Base-by-base conservation (phyloP, 2,113 vertebrate genomes). In the Caranx melampygus region DNA sequence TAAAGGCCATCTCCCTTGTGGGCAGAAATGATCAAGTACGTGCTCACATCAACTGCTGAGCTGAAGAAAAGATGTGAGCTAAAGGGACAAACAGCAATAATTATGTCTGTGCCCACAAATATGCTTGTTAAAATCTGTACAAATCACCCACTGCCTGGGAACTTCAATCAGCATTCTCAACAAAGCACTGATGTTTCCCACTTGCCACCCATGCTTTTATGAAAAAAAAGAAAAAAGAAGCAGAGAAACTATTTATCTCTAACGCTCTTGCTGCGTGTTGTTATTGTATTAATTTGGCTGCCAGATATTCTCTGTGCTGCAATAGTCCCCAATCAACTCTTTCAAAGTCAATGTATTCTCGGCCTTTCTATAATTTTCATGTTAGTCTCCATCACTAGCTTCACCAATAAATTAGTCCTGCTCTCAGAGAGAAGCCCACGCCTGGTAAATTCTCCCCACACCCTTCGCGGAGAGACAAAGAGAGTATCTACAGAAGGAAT, bases 401-500 rank as follows among this genome's bases (percentile, higher is more conserved):
- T 52, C 9, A 73, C 47, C 77, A 66, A 78, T 78, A 91, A 78
- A 84, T 90, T 63, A 69, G 42, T 84, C 59, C 21, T 63, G 60
- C 72, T 83, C 61, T 67, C 64, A 79, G 70, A 75, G 81, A 81
- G 82, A 83, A 81, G 76, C 71, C 37, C 3, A 6, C 2, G 67
- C 61, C 86, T 85, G 85, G 90, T 91, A 88, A 92, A 89, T 87
- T 82, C 83, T 72, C 67, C 76, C 80, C 45, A 40, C 78, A 58
- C 16, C 54, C 82, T 42, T 44, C 58, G 61, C 3, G 13, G 82
- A 84, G 83, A 89, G 85, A 90, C 87, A 90, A 88, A 90, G 83
- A 82, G 76, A 80, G 83, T 73, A 88, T 90, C 88, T 85, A 91
- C 83, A 86, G 82, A 75, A 86, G 79, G 91, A 91, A 92, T 90